Evolutionary conservation across 92 coral and sea anemone species (phyloP).

Genomic region (Micromussa lordhowensis): DNA sequence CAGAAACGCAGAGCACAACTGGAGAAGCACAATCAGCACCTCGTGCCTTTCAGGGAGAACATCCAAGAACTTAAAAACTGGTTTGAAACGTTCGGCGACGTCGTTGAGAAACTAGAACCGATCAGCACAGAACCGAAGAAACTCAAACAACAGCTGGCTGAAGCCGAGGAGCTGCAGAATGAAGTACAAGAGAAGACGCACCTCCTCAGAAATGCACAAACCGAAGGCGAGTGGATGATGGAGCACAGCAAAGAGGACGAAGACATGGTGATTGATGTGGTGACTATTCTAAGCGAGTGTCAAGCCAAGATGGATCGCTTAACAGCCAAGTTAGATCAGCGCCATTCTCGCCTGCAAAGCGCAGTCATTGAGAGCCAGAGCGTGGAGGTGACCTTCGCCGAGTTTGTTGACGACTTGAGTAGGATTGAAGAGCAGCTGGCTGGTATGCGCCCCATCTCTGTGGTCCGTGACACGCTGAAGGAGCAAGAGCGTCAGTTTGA

Average conservation of each 20-base stretch:
- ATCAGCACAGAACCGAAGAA: constrained; percentile 92
- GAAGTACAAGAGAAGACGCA: constrained; percentile 82
- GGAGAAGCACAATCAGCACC: constrained; percentile 81
- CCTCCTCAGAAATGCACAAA: constrained; percentile 80
- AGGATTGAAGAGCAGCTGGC: constrained; percentile 95
- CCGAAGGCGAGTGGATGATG: constrained; percentile 93
- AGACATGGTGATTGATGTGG: constrained; percentile 78
- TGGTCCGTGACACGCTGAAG: constrained; percentile 86
- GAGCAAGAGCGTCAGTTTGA: constrained; percentile 94
- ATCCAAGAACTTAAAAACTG: constrained; percentile 80
- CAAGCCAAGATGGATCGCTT: constrained; percentile 90
- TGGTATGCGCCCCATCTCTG: constrained; percentile 95
- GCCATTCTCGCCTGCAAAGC: constrained; percentile 84
- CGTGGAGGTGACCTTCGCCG: constrained; percentile 88
- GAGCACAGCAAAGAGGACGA: constrained; percentile 88
- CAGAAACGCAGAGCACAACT: constrained; percentile 75
- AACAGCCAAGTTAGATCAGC: constrained; percentile 84
- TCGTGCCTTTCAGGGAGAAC: constrained; percentile 76
- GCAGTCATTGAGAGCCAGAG: constrained; percentile 89
- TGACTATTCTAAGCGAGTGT: constrained; percentile 82
- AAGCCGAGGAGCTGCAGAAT: constrained; percentile 81
- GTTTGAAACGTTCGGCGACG: constrained; percentile 75
- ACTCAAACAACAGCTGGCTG: constrained; percentile 85
- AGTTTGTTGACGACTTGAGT: constrained; percentile 86
- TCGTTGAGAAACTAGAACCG: constrained; percentile 79